phyloP scores from a whole-genome alignment of 1,140 invertebrate genomes.

The Bilobella aurantiaca region DNA sequence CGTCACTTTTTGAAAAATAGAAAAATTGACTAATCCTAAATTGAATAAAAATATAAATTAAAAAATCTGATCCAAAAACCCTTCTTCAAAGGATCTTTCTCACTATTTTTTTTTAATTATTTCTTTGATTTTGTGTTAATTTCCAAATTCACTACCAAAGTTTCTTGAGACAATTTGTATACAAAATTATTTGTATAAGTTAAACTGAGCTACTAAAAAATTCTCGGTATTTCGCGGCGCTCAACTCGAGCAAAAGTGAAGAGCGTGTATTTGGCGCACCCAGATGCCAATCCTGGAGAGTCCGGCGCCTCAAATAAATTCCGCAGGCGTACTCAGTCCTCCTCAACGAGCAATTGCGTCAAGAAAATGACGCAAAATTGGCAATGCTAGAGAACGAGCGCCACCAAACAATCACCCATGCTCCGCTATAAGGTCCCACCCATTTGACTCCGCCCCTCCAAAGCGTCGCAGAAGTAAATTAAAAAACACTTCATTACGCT shows the following conservation, averaged over 20 bases:
- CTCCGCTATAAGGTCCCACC: not conserved
- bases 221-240: conserved; percentile 1
- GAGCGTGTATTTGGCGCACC: not conserved
- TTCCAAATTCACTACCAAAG: too few species aligned
- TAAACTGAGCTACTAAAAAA: conserved; percentile 1
- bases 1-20: too few species aligned
- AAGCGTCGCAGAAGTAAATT: not conserved
- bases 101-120: too few species aligned
- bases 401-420: not conserved
- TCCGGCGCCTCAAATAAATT: not conserved
- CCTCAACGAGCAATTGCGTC: not conserved
- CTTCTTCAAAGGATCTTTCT: too few species aligned
- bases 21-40: too few species aligned
- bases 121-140: too few species aligned
- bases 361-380: not conserved
- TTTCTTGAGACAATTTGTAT: too few species aligned
- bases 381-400: not conserved
- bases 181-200: too few species aligned
- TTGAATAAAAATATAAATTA: too few species aligned
- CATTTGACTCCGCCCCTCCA: not conserved
- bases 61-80: too few species aligned
- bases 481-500: not conserved
- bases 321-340: not conserved
- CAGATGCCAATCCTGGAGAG: not conserved
- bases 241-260: not conserved